phyloP scores from a whole-genome alignment of 2,113 vertebrate species.

The Hippocampus comes region DNA sequence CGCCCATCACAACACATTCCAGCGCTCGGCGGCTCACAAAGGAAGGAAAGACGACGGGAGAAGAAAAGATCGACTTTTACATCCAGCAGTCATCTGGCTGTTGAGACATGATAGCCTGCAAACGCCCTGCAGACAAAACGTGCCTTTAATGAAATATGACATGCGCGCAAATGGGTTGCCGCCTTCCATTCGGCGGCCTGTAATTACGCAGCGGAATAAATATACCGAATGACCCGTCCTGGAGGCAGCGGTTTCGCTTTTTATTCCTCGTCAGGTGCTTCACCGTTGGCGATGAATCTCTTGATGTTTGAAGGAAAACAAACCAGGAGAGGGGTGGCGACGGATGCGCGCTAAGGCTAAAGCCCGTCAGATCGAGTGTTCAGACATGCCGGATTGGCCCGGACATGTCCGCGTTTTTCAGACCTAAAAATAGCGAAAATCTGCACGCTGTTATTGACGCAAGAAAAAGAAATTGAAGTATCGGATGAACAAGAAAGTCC shows the following conservation, averaged over 20 bases:
- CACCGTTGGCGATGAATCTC: slow-evolving; percentile 3
- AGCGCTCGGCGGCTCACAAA: slow-evolving; percentile 55
- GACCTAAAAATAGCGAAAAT: background rate
- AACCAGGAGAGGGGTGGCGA: background rate
- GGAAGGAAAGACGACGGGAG: slow-evolving; percentile 31
- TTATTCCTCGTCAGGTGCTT: slow-evolving; percentile 8
- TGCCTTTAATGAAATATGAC: slow-evolving; percentile 99
- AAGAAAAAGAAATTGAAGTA: background rate
- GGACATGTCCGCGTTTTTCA: background rate
- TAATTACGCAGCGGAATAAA: slow-evolving; percentile 98
- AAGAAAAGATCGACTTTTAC: slow-evolving; percentile 71
- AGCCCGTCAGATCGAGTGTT: background rate
- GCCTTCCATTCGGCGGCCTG: slow-evolving; percentile 95
- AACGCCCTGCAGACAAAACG: slow-evolving; percentile 88
- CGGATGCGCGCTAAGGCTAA: slow-evolving; percentile 1
- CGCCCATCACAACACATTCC: slow-evolving; percentile 66
- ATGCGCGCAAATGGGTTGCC: slow-evolving; percentile 94
- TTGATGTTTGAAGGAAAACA: slow-evolving; percentile 15
- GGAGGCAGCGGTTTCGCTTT: slow-evolving; percentile 23
- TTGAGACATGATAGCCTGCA: slow-evolving; percentile 88
- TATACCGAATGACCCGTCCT: slow-evolving; percentile 78
- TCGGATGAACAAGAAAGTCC: background rate
- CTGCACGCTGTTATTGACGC: background rate
- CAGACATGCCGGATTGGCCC: background rate
- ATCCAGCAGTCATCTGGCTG: slow-evolving; percentile 90